Base-by-base conservation (phyloP, 2,888 invertebrate species). In the Amblyjoppa fuscipennis region DNA sequence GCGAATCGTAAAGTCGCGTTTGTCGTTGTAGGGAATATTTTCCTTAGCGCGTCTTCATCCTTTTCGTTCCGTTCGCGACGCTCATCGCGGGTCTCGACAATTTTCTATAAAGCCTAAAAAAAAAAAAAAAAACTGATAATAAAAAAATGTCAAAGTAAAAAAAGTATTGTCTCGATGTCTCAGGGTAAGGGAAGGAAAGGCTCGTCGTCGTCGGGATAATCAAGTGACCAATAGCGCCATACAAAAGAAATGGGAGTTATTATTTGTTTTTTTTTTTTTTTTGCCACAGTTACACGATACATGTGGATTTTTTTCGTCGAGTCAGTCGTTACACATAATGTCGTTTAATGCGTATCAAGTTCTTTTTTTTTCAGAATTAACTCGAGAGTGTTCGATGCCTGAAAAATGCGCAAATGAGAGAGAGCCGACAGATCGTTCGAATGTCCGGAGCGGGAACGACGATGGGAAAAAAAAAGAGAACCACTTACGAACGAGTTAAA, bases 251-350 rank as follows among this genome's bases (percentile, higher is more conserved):
- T 59, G 59, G 59, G 59, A 59, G 59, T 59, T 59, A 59, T 59
- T 59, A 59, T 59, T 59, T 59, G 25, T n/a, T 20, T 0, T 28
- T 28, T 59, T 28, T 59, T 56, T 56, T 56, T 56, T 56, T 59
- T 59, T 28, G 28, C 59, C 59, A 59, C 59, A 59, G 59, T 59
- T 59, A 59, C 59, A 59, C 59, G 59, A 59, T 59, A 59, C 59
- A 59, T 28, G 59, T 59, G 59, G 25, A 59, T 59, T 59, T 59
- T 59, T 73, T 66, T 61, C 70, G 51, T 77, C 77, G 66, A 28
- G 56, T 64, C 76, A 61, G 69, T 70, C 51, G 28, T 70, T 71
- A 71, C 59, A 78, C 78, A 78, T 69, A 78, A 78, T 59, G 59
- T 59, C 69, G 59, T 73, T 76, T 68, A 16, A 41, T 61, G 69